phyloP scores from a whole-genome alignment of 1,140 invertebrate genomes.

The Aphelenchoides fujianensis region DNA sequence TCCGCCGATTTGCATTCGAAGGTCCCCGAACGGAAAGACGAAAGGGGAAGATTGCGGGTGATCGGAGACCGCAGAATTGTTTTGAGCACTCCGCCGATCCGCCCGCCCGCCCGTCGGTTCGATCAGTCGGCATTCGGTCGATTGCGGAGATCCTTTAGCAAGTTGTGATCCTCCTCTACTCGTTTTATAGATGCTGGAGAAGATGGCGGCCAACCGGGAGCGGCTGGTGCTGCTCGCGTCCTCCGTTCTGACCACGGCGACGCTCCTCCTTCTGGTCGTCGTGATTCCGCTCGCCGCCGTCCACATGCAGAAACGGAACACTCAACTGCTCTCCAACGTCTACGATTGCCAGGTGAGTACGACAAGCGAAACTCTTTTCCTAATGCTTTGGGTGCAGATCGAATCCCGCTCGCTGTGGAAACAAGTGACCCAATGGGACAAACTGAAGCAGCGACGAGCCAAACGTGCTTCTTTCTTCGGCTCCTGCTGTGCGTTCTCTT shows the following conservation, averaged over 20 bases:
- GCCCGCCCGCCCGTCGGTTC: too few relatives aligned
- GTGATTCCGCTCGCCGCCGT: neutral
- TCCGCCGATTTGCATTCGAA: neutral
- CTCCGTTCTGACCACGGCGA: neutral
- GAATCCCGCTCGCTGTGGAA: neutral
- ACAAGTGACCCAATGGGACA: conserved; percentile 14
- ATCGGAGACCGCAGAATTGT: too few relatives aligned
- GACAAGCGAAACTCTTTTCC: neutral
- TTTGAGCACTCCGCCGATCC: too few relatives aligned
- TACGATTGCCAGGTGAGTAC: conserved; percentile 1
- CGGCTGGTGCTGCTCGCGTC: neutral
- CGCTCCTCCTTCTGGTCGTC: neutral
- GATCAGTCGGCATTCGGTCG: too few relatives aligned
- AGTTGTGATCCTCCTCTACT: too few relatives aligned
- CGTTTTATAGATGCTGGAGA: too few relatives aligned
- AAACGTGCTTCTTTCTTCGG: conserved; percentile 9
- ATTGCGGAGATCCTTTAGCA: too few relatives aligned
- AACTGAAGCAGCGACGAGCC: neutral
- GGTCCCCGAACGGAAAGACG: too few relatives aligned
- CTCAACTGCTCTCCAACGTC: neutral
- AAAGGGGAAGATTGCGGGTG: too few relatives aligned
- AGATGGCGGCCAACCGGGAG: neutral
- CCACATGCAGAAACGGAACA: neutral
- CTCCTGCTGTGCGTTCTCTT: too few relatives aligned
- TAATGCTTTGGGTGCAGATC: neutral